Conservation (phyloP, 2,797 vertebrate genomes). For the Cuculus canorus region DNA sequence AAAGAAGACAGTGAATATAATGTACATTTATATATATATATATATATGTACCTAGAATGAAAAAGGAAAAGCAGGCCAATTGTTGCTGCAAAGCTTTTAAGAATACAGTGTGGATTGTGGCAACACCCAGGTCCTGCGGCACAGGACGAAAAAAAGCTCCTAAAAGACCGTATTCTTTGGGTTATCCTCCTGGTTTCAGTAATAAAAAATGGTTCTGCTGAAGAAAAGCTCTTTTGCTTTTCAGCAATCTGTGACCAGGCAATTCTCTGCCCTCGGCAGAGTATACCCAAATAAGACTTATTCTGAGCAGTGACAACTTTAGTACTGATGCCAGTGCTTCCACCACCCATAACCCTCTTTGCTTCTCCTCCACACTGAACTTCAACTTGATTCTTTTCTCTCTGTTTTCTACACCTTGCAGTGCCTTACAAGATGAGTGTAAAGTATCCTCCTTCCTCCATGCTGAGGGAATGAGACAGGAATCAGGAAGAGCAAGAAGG, state of each 20-base stretch:
- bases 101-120: rapidly evolving
- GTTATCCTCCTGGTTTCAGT: not conserved
- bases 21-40: too few species aligned
- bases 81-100: not conserved
- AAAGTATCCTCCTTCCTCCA: not conserved
- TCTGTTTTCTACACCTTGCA: not conserved
- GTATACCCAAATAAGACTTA: not conserved
- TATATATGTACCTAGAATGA: rapidly evolving
- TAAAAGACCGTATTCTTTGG: rapidly evolving
- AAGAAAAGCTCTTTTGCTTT: not conserved
- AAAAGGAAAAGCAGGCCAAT: not conserved
- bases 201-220: not conserved
- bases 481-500: not conserved
- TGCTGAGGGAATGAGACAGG: not conserved
- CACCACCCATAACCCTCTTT: rapidly evolving
- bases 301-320: not conserved
- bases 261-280: not conserved
- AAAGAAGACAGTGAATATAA: not conserved
- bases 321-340: not conserved
- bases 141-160: not conserved
- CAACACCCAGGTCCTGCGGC: not conserved
- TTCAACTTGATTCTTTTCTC: not conserved
- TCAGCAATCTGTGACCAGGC: not conserved
- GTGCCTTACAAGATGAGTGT: not conserved
- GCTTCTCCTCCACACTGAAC: not conserved